Conservation (phyloP, 2,888 invertebrate genomes). For the Ceraclea dissimilis region DNA sequence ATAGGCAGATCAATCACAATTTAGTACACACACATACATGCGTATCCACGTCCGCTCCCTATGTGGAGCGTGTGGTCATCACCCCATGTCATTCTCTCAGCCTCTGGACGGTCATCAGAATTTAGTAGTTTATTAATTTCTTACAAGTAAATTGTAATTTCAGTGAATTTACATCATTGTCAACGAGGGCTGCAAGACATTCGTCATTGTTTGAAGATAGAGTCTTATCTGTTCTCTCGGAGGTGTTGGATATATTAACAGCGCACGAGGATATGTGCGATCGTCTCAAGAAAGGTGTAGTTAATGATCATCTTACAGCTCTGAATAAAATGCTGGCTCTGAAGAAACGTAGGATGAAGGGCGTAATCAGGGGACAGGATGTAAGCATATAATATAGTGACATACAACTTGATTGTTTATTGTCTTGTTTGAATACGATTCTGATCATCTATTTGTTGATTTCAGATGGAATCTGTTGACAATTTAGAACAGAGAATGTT, state of each 20-base stretch:
- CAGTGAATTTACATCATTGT: constrained; percentile 45
- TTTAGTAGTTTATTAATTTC: no score
- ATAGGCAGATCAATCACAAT: no score
- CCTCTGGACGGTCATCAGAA: no score
- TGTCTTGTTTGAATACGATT: not conserved
- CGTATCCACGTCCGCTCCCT: no score
- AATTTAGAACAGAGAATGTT: constrained; percentile 54
- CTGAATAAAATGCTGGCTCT: constrained; percentile 53
- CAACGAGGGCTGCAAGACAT: constrained; percentile 44
- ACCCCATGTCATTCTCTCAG: no score
- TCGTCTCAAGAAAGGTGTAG: constrained; percentile 52
- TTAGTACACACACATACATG: no score
- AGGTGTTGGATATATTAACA: constrained; percentile 45
- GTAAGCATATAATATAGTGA: constrained; percentile 34
- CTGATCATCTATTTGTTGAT: not conserved
- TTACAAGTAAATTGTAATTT: no score
- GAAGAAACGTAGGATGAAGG: constrained; percentile 56
- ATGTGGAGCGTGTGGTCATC: no score
- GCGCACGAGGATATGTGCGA: constrained; percentile 46
- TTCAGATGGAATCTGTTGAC: constrained; percentile 52
- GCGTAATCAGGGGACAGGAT: constrained; percentile 53
- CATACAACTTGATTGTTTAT: not conserved
- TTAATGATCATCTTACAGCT: constrained; percentile 54
- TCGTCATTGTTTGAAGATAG: constrained; percentile 47
- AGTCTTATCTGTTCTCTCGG: constrained; percentile 47